Conservation (phyloP, 2,113 vertebrate species). For the Paedocypris sp. region DNA sequence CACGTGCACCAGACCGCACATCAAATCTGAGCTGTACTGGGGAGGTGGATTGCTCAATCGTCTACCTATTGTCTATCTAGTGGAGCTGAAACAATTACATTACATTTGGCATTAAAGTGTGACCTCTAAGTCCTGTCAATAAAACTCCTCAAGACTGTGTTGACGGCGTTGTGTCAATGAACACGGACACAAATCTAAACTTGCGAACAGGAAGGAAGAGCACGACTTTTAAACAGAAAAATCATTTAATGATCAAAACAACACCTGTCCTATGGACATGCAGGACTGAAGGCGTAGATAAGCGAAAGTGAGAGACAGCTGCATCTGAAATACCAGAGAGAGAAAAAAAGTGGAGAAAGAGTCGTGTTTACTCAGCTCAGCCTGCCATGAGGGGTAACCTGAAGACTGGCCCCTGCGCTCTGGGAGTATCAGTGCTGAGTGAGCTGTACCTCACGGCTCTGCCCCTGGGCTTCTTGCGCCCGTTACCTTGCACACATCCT, state of each 20-base stretch:
- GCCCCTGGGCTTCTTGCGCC: conserved; percentile 29
- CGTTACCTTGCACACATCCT: conserved; percentile 38
- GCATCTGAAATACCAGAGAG: conserved; percentile 30
- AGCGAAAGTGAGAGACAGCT: conserved; percentile 13
- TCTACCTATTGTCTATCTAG: not conserved
- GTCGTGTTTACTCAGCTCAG: conserved; percentile 45
- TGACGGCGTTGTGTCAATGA: not conserved
- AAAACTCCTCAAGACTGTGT: not conserved
- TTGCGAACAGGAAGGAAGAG: not conserved
- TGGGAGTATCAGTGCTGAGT: conserved; percentile 59
- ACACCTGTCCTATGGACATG: conserved; percentile 23
- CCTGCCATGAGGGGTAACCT: conserved; percentile 51
- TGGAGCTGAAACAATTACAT: not conserved
- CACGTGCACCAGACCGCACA: conserved; percentile 15
- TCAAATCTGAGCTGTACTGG: conserved; percentile 15
- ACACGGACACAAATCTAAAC: not conserved
- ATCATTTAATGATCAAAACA: not conserved
- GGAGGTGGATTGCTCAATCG: not conserved
- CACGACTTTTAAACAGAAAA: not conserved
- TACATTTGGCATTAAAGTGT: too few species aligned
- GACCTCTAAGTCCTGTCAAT: too few species aligned
- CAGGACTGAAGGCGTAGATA: not conserved
- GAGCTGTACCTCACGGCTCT: conserved; percentile 39
- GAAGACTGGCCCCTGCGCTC: conserved; percentile 49
- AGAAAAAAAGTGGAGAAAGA: conserved; percentile 37